A percentile compares a stretch with the other conserved stretches of the same genome.
phyloP scores from a whole-genome alignment of 2,797 vertebrate species.

The Lagodon rhomboides region DNA sequence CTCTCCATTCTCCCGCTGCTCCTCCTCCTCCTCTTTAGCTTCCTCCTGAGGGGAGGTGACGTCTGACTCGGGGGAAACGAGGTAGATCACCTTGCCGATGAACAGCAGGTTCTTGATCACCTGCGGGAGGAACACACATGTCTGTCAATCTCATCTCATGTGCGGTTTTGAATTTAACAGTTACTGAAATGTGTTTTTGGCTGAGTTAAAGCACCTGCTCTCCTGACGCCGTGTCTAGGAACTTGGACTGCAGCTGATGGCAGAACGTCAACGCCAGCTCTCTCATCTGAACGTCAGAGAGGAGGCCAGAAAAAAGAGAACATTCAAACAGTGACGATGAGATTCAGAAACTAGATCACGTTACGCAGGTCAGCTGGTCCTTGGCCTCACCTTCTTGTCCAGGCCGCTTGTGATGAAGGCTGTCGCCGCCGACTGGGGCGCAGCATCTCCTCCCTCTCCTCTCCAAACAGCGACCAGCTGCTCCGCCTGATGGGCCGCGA shows the following conservation, averaged over 20 bases:
- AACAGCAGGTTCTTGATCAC: conserved; percentile 97
- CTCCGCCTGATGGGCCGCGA: conserved; percentile 91
- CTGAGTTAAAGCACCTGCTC: conserved; percentile 90
- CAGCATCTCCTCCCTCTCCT: conserved; percentile 57
- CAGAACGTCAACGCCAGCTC: conserved; percentile 91
- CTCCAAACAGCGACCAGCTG: conserved; percentile 88
- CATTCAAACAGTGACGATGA: not conserved
- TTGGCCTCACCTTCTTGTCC: conserved; percentile 88
- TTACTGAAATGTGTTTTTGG: not conserved
- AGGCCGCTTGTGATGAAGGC: conserved; percentile 87
- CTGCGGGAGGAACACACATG: conserved; percentile 72
- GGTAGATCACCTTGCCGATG: conserved; percentile 93
- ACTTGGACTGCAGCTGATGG: conserved; percentile 95
- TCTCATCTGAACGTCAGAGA: conserved; percentile 86
- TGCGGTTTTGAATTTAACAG: rapidly evolving
- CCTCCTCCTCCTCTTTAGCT: conserved; percentile 35
- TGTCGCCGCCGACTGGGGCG: conserved; percentile 72
- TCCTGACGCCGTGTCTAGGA: conserved; percentile 90
- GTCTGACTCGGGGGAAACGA: conserved; percentile 88
- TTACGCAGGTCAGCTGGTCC: rapidly evolving
- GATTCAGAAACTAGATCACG: not conserved
- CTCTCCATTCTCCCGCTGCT: conserved; percentile 29
- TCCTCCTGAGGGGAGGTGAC: conserved; percentile 30
- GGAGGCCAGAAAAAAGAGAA: not conserved
- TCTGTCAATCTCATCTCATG: not conserved